These are phyloP conservation scores for Siniperca knerii DNA, from an alignment of 2,113 vertebrate species.

Conservation along the genomic window DNA sequence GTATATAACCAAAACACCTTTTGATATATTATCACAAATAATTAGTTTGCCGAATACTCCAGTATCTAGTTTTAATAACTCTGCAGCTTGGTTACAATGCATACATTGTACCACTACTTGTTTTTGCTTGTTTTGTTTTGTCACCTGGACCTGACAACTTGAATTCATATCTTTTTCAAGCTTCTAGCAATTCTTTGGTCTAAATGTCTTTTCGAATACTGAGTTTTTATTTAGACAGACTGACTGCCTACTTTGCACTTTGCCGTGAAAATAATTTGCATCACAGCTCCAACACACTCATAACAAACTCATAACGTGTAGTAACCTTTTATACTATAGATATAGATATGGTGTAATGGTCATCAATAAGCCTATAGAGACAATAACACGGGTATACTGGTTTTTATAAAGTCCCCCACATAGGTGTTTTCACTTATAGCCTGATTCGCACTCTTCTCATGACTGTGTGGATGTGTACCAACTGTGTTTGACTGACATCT, in stretches of 20 bases:
- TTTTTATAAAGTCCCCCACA: not conserved
- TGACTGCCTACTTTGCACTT: not conserved
- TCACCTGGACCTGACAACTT: constrained; percentile 12
- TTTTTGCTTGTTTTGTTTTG: not conserved
- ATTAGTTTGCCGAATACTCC: not conserved
- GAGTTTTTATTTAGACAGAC: not conserved
- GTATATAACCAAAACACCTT: not conserved
- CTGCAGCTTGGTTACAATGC: not conserved
- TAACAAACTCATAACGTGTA: not conserved
- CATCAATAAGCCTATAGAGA: not conserved
- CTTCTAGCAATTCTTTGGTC: not conserved
- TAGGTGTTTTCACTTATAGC: not conserved
- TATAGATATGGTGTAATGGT: not conserved
- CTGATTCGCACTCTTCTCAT: not conserved
- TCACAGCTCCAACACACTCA: not conserved
- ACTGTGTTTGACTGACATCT: not conserved
- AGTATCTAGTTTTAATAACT: not conserved
- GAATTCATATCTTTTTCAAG: not conserved
- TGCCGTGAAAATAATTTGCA: not conserved
- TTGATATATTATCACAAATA: not conserved
- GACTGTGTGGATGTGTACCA: not conserved
- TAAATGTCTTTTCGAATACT: not conserved
- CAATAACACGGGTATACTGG: not conserved
- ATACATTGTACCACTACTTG: not conserved
- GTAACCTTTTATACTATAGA: not conserved